phyloP scores from a whole-genome alignment of 1,140 invertebrate genomes.

The Gryllus bimaculatus region DNA sequence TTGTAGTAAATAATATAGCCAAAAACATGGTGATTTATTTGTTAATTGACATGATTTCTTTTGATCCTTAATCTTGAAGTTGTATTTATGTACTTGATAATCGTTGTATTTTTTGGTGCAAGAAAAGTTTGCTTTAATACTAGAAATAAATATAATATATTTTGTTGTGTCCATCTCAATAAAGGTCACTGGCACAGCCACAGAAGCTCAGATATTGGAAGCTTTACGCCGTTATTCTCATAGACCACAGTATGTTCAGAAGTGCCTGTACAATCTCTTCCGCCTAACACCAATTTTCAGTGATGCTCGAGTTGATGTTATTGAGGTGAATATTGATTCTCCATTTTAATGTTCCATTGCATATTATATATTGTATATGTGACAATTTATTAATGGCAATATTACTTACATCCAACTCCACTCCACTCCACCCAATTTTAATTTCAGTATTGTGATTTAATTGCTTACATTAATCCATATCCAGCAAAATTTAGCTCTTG shows the following conservation, averaged over 20 bases:
- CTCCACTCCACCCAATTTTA: too few species aligned
- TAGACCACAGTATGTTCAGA: slow-evolving; percentile 56
- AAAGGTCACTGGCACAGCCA: slow-evolving; percentile 53
- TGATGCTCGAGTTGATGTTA: slow-evolving; percentile 54
- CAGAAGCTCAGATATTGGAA: slow-evolving; percentile 53
- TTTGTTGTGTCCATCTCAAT: too few species aligned
- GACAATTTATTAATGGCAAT: too few species aligned
- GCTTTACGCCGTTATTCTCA: slow-evolving; percentile 50
- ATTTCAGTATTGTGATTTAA: too few species aligned
- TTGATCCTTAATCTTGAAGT: background rate
- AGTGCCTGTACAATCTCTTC: slow-evolving; percentile 62
- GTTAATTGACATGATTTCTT: background rate
- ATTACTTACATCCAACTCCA: too few species aligned
- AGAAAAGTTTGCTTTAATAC: background rate
- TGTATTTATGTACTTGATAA: background rate
- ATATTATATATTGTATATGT: background rate
- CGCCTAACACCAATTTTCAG: slow-evolving; percentile 49
- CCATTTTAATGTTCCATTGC: background rate
- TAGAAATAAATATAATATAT: too few species aligned
- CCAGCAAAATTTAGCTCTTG: too few species aligned
- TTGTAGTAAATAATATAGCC: background rate
- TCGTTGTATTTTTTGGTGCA: background rate
- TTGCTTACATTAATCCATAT: too few species aligned
- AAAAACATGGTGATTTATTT: background rate
- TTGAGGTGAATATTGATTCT: slow-evolving; percentile 32